Percentiles rank a stretch among this genome's conserved stretches.
Evolutionary conservation across 1,140 invertebrate species (phyloP).

Genomic region (Drosophila gunungcola): DNA sequence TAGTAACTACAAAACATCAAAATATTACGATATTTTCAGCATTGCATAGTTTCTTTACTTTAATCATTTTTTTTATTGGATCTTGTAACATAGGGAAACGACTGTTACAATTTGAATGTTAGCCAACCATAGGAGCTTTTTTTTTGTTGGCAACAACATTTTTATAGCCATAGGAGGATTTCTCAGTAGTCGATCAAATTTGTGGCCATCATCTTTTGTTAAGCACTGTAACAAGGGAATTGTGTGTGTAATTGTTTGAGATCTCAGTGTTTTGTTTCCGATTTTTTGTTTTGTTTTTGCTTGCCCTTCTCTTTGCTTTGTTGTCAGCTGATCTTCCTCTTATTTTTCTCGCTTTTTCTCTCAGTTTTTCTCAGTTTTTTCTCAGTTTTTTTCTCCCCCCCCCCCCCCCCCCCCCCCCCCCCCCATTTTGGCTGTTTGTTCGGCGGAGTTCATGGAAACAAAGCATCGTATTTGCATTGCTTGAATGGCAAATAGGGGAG

Average conservation of each 20-base stretch:
- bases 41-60: background rate
- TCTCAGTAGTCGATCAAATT: conserved; percentile 42
- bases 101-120: background rate
- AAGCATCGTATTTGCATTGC: conserved; percentile 32
- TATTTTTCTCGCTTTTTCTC: conserved; percentile 16
- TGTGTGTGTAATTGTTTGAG: conserved; percentile 37
- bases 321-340: conserved; percentile 28
- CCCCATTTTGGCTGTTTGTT: conserved; percentile 19
- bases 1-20: too few species aligned
- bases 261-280: conserved; percentile 14
- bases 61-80: background rate
- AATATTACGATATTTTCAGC: too few species aligned
- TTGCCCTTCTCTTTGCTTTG: conserved; percentile 49
- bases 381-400: too few species aligned
- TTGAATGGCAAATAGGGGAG: conserved; percentile 12
- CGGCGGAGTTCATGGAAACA: conserved; percentile 47
- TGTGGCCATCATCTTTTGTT: conserved; percentile 43
- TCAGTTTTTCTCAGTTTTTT: conserved; percentile 6
- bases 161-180: conserved; percentile 8
- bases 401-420: too few species aligned
- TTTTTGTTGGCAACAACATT: conserved; percentile 11
- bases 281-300: conserved; percentile 34
- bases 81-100: conserved; percentile 6
- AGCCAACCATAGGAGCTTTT: background rate
- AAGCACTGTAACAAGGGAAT: conserved; percentile 22